Evolutionary conservation across 2,888 invertebrate genomes (phyloP).

Genomic region (Drosophila subsilvestris): DNA sequence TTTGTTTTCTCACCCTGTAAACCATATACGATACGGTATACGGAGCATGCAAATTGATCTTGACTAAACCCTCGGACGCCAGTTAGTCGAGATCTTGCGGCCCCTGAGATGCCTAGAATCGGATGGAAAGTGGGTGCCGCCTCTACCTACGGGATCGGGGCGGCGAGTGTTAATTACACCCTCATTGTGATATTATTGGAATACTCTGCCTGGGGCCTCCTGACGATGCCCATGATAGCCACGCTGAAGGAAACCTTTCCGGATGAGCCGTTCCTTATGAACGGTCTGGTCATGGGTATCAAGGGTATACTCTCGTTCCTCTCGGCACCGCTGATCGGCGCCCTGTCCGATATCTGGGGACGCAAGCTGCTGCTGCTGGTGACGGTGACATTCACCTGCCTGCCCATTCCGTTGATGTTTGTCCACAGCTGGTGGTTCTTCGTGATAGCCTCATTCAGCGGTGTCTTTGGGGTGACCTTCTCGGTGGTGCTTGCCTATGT

Average conservation of each 20-base stretch:
- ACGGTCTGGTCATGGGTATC: slow-evolving; percentile 99
- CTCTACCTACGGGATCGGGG: slow-evolving; percentile 91
- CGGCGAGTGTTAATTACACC: slow-evolving; percentile 98
- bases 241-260: slow-evolving; percentile 99
- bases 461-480: slow-evolving; percentile 99
- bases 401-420: slow-evolving; percentile 99
- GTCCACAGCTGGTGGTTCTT: slow-evolving; percentile 99
- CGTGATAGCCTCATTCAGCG: slow-evolving; percentile 99
- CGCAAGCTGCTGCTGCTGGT: slow-evolving; percentile 98
- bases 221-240: slow-evolving; percentile 98
- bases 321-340: slow-evolving; percentile 98
- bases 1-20: neutral
- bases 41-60: neutral
- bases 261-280: slow-evolving; percentile 98
- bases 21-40: neutral
- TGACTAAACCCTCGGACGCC: neutral
- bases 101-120: neutral
- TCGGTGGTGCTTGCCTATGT: slow-evolving; percentile 99
- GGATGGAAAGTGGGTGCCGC: neutral
- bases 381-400: slow-evolving; percentile 99
- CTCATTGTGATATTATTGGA: slow-evolving; percentile 99
- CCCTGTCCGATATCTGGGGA: slow-evolving; percentile 99
- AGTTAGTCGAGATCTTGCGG: neutral
- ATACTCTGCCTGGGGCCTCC: slow-evolving; percentile 99
- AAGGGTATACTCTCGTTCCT: slow-evolving; percentile 99